Percentiles rank a stretch among this genome's conserved stretches.
phyloP scores from a whole-genome alignment of 1,140 invertebrate genomes.

The Papilio glaucus region DNA sequence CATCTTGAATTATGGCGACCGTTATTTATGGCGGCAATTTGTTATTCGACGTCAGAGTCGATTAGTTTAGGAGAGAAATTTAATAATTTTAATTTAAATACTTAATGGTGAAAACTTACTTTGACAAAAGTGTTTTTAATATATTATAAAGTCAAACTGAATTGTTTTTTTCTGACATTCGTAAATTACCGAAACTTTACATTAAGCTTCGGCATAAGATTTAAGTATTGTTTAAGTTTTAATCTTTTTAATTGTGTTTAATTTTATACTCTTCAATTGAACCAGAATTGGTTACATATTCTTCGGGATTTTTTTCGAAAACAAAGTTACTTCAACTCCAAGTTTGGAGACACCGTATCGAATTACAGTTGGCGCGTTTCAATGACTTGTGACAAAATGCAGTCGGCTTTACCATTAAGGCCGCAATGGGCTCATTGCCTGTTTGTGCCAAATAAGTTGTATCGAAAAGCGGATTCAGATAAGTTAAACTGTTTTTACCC shows the following conservation, averaged over 20 bases:
- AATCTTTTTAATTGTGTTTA: background rate
- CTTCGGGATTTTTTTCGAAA: background rate
- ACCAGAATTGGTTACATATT: background rate
- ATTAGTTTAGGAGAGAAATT: background rate
- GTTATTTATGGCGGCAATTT: slow-evolving; percentile 37
- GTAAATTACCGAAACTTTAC: no score
- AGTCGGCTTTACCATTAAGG: slow-evolving; percentile 4
- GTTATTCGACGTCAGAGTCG: background rate
- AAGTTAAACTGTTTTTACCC: background rate
- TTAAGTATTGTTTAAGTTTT: background rate
- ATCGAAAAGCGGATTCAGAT: background rate
- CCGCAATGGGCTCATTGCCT: background rate
- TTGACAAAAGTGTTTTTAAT: background rate
- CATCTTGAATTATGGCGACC: slow-evolving; percentile 35
- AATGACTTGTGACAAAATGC: slow-evolving; percentile 1
- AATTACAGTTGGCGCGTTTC: background rate
- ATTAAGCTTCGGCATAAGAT: no score
- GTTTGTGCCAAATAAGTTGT: slow-evolving; percentile 4
- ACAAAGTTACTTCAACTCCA: background rate
- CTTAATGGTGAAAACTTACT: background rate
- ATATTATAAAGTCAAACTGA: no score
- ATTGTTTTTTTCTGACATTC: no score
- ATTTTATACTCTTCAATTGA: background rate
- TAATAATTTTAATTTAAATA: background rate
- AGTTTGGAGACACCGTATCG: background rate